Evolutionary conservation across 2,888 invertebrate species (phyloP).

Genomic region (Drosophila siamana): DNA sequence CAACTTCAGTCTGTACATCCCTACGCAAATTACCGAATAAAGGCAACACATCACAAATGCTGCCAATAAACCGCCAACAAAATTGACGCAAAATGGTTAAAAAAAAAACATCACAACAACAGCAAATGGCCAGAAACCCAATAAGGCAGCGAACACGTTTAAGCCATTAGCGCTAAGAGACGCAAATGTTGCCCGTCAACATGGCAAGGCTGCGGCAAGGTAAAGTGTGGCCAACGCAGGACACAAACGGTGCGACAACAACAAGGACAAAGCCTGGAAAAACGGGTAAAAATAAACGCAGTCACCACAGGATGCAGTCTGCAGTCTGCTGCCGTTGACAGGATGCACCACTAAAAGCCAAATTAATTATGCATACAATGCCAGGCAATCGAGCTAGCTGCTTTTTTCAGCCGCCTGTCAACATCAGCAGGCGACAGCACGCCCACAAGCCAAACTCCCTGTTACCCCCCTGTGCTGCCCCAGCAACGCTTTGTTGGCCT

Average conservation of each 20-base stretch:
- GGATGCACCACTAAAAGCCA: slow-evolving; percentile 71
- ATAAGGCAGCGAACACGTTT: slow-evolving; percentile 67
- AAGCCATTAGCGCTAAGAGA: slow-evolving; percentile 72
- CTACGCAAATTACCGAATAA: slow-evolving; percentile 18
- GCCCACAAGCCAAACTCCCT: slow-evolving; percentile 20
- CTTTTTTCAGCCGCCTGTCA: slow-evolving; percentile 47
- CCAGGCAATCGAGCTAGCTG: slow-evolving; percentile 30
- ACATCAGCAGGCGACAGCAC: slow-evolving; percentile 49
- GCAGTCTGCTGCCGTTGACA: slow-evolving; percentile 24
- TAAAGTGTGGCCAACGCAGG: slow-evolving; percentile 48
- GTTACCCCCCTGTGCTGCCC: not conserved
- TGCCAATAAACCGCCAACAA: slow-evolving; percentile 52
- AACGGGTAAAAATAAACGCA: slow-evolving; percentile 30
- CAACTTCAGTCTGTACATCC: slow-evolving; percentile 4
- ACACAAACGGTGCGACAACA: slow-evolving; percentile 7
- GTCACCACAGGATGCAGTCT: slow-evolving; percentile 20
- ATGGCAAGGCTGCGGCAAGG: slow-evolving; percentile 24
- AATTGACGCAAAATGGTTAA: slow-evolving; percentile 42
- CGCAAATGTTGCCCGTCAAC: slow-evolving; percentile 68
- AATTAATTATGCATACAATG: slow-evolving; percentile 81
- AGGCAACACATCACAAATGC: slow-evolving; percentile 10
- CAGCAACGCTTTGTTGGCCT: too few relatives aligned
- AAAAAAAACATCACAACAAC: not conserved
- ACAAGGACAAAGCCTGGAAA: slow-evolving; percentile 27
- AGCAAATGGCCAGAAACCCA: slow-evolving; percentile 32